Base-by-base conservation (phyloP, 1,140 invertebrate genomes). In the Macrostomum lignano region DNA sequence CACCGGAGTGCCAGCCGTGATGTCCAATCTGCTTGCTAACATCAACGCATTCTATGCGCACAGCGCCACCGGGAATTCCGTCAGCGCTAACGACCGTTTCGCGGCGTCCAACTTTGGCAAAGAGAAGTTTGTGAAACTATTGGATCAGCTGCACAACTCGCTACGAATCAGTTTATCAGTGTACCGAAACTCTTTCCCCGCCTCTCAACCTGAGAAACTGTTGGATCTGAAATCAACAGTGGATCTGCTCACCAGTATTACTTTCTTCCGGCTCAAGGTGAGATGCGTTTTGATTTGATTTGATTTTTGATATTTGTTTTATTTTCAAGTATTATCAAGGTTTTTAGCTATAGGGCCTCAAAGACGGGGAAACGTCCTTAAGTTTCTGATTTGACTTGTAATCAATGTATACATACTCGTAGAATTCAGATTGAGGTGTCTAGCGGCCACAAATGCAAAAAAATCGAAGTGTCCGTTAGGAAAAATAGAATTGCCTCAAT, bases 21-120 rank as follows among this genome's bases (percentile, higher is more conserved):
- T 98, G 81, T 91, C 81, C 42, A 94, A 82, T 19, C 64, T 98
- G 2, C 59, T 98, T 40, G 91, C 88, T 15, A 98, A 98, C 56
- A 94, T 98, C 46, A 96, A 96, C 56, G 86, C 88, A 38, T 94
- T 91, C 61, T 98, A 96, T 58, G 91, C 91, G 41, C 91, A 98
- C 52, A 94, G 86, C 0, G 88, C 32, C 17, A 19, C 13, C 3
- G 24, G 22, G 20, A 33, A 19, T 23, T 25, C 24, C 15, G 22
- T 25, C 7, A 94, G 86, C 13, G 88, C 91, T 19, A 86, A 79
- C 47, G 88, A 96, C 61, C 69, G 88, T 52, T 98, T 98, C 62
- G 76, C 86, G 41, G 88, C 88, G 42, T 94, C 86, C 41, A 98
- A 98, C 63, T 98, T 98, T 65, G 88, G 88, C 46, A 98, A 96